These are phyloP conservation scores for Syngnathus floridae DNA, from an alignment of 2,113 vertebrate genomes.

Conservation along the genomic window DNA sequence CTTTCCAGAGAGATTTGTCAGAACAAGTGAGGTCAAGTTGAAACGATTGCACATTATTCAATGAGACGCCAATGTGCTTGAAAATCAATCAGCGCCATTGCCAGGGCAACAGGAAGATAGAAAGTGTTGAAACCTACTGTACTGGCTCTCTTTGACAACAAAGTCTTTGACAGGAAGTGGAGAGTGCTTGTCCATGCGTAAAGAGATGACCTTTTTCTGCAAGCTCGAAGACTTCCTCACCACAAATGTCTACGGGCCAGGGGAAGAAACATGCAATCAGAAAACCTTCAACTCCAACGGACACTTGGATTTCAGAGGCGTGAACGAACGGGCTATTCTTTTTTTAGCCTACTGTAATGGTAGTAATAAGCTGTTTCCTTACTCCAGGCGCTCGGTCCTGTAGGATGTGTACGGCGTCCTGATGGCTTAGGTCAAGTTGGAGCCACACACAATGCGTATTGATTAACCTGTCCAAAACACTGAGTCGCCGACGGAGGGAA, in stretches of 20 bases:
- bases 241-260: constrained; percentile 76
- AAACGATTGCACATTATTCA: no score
- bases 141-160: constrained; percentile 85
- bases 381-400: constrained; percentile 81
- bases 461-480: constrained; percentile 83
- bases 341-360: no score
- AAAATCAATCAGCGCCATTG: background rate
- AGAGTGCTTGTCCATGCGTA: constrained; percentile 75
- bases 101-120: background rate
- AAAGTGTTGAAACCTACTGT: constrained; percentile 74
- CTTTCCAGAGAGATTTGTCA: background rate
- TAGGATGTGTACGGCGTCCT: constrained; percentile 73
- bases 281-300: background rate
- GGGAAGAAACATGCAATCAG: constrained; percentile 11
- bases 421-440: constrained; percentile 78
- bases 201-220: constrained; percentile 87
- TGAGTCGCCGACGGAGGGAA: constrained; percentile 80
- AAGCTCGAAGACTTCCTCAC: constrained; percentile 79
- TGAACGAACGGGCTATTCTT: no score
- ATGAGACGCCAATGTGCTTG: background rate
- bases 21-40: background rate
- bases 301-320: no score
- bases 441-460: constrained; percentile 89
- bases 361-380: constrained; percentile 36
- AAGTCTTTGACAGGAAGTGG: constrained; percentile 76